phyloP scores from a whole-genome alignment of 2,113 vertebrate genomes.

The Eubucco bourcierii region DNA sequence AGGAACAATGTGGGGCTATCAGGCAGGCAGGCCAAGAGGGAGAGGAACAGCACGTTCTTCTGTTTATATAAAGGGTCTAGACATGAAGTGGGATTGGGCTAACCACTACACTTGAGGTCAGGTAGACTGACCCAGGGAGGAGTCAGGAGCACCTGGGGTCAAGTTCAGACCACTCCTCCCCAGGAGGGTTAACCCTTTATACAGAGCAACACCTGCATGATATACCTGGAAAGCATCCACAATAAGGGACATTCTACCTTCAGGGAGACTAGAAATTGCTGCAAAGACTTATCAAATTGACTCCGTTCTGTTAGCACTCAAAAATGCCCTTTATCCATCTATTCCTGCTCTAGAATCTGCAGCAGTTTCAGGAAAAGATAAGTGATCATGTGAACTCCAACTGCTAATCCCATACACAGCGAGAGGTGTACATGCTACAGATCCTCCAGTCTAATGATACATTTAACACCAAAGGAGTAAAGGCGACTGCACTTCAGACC shows the following conservation, averaged over 20 bases:
- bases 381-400: rapidly evolving
- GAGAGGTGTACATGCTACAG: rapidly evolving
- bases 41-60: no score
- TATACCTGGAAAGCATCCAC: neutral
- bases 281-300: neutral
- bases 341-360: rapidly evolving
- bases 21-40: no score
- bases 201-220: neutral
- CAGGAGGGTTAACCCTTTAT: no score
- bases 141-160: no score
- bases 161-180: no score
- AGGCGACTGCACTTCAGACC: rapidly evolving
- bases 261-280: neutral
- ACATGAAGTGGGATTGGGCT: no score
- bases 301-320: neutral
- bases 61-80: no score
- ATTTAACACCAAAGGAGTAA: rapidly evolving
- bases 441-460: neutral
- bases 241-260: neutral
- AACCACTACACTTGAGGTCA: no score
- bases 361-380: neutral
- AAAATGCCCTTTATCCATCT: neutral
- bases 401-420: neutral
- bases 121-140: no score
- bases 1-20: no score